Evolutionary conservation across 2,888 invertebrate genomes (phyloP).

Genomic region (Scaptomyza polygonia): DNA sequence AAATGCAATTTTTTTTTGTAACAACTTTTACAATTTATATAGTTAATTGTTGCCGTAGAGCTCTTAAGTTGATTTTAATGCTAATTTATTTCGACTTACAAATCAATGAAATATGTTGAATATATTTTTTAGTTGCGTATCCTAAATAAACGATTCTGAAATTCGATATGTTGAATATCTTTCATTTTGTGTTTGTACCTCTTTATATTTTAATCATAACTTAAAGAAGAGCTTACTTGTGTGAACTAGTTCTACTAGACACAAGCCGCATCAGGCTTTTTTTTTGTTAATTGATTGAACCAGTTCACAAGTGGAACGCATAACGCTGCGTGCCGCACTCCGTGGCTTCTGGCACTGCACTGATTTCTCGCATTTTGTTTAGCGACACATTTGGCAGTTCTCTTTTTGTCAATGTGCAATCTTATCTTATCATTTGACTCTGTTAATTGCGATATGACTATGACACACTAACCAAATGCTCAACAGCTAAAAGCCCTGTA

Average conservation of each 20-base stretch:
- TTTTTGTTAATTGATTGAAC: background rate
- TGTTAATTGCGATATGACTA: constrained; percentile 38
- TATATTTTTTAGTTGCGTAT: constrained; percentile 39
- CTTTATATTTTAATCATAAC: background rate
- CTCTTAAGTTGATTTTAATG: constrained; percentile 70
- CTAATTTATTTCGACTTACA: constrained; percentile 67
- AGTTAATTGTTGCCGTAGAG: constrained; percentile 57
- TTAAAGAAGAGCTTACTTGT: background rate
- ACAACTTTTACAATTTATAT: constrained; percentile 65
- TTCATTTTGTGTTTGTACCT: constrained; percentile 55
- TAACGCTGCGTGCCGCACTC: constrained; percentile 27
- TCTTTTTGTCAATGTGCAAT: constrained; percentile 19
- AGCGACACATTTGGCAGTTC: constrained; percentile 16
- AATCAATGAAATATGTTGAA: constrained; percentile 50
- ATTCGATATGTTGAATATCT: constrained; percentile 34
- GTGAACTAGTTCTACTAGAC: background rate
- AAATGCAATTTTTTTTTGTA: constrained; percentile 57
- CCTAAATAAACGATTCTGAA: constrained; percentile 45
- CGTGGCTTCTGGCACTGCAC: constrained; percentile 31
- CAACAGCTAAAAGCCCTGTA: background rate
- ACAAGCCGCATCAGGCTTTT: background rate
- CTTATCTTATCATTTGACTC: constrained; percentile 50
- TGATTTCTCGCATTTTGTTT: constrained; percentile 33
- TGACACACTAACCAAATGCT: constrained; percentile 26
- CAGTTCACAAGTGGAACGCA: constrained; percentile 1